phyloP scores from a whole-genome alignment of 1,140 invertebrate genomes.

The Anadara kagoshimensis region DNA sequence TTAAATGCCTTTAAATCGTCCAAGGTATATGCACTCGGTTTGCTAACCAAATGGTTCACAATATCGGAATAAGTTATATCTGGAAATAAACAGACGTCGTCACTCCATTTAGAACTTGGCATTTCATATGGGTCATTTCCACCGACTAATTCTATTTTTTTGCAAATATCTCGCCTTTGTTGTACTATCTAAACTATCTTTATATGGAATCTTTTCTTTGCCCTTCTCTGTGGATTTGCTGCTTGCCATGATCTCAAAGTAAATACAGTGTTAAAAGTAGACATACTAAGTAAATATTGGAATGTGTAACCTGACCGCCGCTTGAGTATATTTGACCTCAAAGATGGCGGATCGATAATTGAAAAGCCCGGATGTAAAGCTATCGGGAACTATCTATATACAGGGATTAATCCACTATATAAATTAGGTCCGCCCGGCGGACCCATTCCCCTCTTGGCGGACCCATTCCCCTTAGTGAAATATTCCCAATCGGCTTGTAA shows the following conservation, averaged over 20 bases:
- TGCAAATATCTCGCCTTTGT: background rate
- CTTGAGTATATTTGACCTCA: no score
- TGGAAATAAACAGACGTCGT: background rate
- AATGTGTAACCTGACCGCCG: no score
- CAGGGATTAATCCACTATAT: no score
- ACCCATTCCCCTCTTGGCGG: no score
- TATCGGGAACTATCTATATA: no score
- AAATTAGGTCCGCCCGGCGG: no score
- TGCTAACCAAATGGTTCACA: conserved; percentile 16
- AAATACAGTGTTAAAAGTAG: no score
- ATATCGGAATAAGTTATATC: conserved; percentile 14
- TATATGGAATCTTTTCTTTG: background rate
- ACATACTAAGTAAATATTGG: no score
- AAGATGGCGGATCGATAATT: no score
- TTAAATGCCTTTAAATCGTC: conserved; percentile 12
- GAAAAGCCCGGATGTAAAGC: no score
- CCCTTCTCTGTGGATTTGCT: background rate
- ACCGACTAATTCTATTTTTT: conserved; percentile 9
- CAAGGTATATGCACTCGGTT: conserved; percentile 11
- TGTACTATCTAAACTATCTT: background rate
- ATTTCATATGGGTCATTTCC: conserved; percentile 9
- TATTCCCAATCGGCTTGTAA: no score
- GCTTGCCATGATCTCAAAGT: background rate
- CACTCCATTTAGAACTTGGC: background rate
- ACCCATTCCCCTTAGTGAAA: no score